Conservation (phyloP, 2,797 vertebrate species). For the Phrynocephalus forsythii region DNA sequence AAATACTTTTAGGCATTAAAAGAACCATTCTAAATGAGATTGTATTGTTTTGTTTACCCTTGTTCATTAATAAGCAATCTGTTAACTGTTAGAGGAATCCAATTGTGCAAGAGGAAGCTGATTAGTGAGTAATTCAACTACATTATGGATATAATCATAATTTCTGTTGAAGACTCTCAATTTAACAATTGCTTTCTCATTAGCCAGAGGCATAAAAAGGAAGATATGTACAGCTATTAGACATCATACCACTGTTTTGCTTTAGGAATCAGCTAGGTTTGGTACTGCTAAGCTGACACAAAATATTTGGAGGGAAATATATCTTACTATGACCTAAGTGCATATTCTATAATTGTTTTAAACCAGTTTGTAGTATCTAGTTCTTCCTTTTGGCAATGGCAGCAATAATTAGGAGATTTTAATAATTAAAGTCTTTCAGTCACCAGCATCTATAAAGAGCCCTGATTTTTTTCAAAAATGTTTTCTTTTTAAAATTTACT, state of each 20-base stretch:
- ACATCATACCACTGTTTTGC: conserved; percentile 64
- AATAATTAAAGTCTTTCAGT: conserved; percentile 29
- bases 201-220: conserved; percentile 68
- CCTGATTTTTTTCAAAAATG: neutral
- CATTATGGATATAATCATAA: conserved; percentile 74
- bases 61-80: conserved; percentile 84
- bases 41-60: conserved; percentile 82
- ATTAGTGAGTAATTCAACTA: conserved; percentile 78
- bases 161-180: conserved; percentile 76
- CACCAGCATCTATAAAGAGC: neutral
- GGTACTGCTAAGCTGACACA: conserved; percentile 40
- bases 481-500: conserved; percentile 44
- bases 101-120: conserved; percentile 72
- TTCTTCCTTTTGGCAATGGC: neutral
- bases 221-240: conserved; percentile 51
- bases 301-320: conserved; percentile 57
- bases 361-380: conserved; percentile 37
- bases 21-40: conserved; percentile 78
- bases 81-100: conserved; percentile 76
- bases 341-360: conserved; percentile 38
- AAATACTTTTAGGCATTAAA: conserved; percentile 80
- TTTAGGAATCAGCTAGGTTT: conserved; percentile 56
- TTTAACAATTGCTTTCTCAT: conserved; percentile 63
- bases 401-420: neutral
- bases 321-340: conserved; percentile 48